Base-by-base conservation (phyloP, 2,797 vertebrate species). In the Acanthurus lineatus region DNA sequence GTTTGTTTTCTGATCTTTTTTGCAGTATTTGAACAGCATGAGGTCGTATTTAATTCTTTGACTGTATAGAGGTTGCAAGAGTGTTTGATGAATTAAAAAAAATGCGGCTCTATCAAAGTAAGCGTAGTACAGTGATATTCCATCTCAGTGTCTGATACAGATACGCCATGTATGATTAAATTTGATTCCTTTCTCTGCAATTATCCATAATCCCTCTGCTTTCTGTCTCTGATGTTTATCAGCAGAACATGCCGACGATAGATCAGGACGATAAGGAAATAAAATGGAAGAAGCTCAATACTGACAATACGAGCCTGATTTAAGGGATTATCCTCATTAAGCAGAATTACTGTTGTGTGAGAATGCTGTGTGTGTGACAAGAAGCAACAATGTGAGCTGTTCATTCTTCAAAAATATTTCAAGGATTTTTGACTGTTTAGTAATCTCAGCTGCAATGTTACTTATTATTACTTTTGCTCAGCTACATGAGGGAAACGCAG, bases 261-360 rank as follows among this genome's bases (percentile, higher is more conserved):
- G 66, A 88, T 88, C 48, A 52, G 28, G 48, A 51, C n/a, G 87
- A 92, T 91, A 83, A 67, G 79, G 63, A 84, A 88, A 91, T 83
- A 77, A 83, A 90, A 82, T 54, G 73, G 69, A 74, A 88, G 82
- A 57, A 79, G 54, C 83, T 87, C 69, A 73, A 75, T 81, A 67
- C 79, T 77, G 85, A 85, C 89, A 86, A 78, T 77, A 67, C 17
- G 12, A 77, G 76, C 47, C 47, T 65, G 84, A 91, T 92, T 86
- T 82, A 79, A 88, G 74, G 83, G 92, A 91, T 93, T 90, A 93
- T 92, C 86, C 84, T 89, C 73, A 87, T 89, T 92, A 89, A 69
- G 86, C 81, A 75, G 76, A 86, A 86, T 79, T 79, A 75, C 74
- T 80, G 67, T 69, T 81, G 73, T 85, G 80, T 73, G 69, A 80